phyloP scores from a whole-genome alignment of 1,140 invertebrate genomes.

The Aphaenogaster ashmeadi region DNA sequence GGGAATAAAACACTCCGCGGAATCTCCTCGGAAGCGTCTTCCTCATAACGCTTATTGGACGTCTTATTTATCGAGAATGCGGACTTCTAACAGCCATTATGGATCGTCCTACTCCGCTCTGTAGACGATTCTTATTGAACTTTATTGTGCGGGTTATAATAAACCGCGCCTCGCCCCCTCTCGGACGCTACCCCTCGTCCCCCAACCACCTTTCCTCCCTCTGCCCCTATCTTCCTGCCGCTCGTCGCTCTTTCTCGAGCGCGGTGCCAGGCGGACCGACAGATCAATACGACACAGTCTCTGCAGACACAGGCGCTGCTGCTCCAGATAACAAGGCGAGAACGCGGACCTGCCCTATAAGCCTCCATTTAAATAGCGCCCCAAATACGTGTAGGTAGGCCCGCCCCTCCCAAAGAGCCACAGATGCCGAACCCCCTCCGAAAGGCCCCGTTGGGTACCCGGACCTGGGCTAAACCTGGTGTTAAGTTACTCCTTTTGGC shows the following conservation, averaged over 20 bases:
- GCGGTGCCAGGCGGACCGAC: constrained; percentile 77
- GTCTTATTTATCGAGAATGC: constrained; percentile 43
- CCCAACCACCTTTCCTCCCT: constrained; percentile 55
- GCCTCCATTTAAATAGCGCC: constrained; percentile 82
- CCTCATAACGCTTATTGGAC: constrained; percentile 29
- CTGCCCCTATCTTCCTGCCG: constrained; percentile 5
- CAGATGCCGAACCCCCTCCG: constrained; percentile 8
- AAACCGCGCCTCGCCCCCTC: constrained; percentile 52
- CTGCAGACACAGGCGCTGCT: constrained; percentile 81
- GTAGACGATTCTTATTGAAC: constrained; percentile 63
- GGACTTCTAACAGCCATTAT: constrained; percentile 31
- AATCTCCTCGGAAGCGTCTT: not conserved
- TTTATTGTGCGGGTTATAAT: constrained; percentile 68
- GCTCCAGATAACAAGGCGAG: constrained; percentile 83
- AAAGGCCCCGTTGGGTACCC: constrained; percentile 23
- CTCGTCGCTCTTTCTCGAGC: constrained; percentile 72
- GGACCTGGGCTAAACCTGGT: constrained; percentile 40
- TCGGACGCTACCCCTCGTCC: constrained; percentile 34
- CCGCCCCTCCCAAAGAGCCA: constrained; percentile 24
- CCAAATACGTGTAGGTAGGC: constrained; percentile 74
- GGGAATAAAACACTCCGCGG: not conserved
- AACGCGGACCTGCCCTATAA: constrained; percentile 80
- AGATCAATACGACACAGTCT: constrained; percentile 85
- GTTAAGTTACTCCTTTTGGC: not conserved
- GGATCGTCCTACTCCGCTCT: constrained; percentile 46